These are phyloP conservation scores for Callyntrura guangdongensis DNA, from an alignment of 2,888 invertebrate species.

Conservation along the genomic window DNA sequence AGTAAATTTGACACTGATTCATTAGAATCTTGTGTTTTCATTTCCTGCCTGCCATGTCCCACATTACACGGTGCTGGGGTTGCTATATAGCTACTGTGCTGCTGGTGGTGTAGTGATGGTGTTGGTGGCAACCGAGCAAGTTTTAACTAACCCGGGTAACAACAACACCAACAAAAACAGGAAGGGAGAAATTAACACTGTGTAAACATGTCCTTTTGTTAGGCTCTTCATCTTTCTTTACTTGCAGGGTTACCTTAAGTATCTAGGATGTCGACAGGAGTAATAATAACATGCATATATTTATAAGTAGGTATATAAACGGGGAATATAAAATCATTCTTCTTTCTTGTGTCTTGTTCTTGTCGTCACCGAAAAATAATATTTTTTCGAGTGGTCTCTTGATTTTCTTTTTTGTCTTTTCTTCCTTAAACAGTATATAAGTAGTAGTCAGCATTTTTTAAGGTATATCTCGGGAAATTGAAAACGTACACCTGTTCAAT, in stretches of 20 bases:
- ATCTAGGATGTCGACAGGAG: no score
- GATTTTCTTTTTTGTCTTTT: not conserved
- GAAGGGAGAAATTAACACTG: slow-evolving; percentile 56
- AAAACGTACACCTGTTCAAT: no score
- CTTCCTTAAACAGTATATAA: no score
- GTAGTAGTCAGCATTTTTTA: no score
- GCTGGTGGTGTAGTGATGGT: not conserved
- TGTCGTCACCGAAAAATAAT: no score
- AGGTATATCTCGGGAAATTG: not conserved
- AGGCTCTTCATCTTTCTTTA: not conserved
- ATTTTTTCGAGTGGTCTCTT: no score
- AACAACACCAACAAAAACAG: not conserved
- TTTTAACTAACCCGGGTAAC: slow-evolving; percentile 10
- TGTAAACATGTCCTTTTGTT: slow-evolving; percentile 44
- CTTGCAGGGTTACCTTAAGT: not conserved
- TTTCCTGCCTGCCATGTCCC: slow-evolving; percentile 70
- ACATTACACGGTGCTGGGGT: slow-evolving; percentile 10
- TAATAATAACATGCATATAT: no score
- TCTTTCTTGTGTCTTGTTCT: no score
- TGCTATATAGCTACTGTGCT: no score
- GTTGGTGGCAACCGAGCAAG: slow-evolving; percentile 18
- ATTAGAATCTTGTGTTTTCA: slow-evolving; percentile 76
- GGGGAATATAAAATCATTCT: no score
- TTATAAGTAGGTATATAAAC: no score
- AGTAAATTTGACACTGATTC: slow-evolving; percentile 77